These are phyloP conservation scores for Enteromius treurensis DNA, from an alignment of 2,797 vertebrate species.

Conservation along the genomic window DNA sequence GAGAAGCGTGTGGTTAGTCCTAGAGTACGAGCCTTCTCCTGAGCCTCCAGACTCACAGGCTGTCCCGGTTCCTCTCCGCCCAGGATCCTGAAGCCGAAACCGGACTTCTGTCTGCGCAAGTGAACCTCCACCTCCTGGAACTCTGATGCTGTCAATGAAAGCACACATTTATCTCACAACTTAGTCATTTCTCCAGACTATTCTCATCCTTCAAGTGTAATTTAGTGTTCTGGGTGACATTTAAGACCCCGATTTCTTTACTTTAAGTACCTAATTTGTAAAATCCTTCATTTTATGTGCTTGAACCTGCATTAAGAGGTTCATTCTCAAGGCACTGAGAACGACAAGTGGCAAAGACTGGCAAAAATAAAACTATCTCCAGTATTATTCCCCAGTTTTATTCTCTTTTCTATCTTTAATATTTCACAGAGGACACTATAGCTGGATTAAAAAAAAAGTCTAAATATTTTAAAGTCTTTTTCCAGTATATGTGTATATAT, in stretches of 20 bases:
- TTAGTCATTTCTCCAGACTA: not conserved
- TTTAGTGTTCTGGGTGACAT: not conserved
- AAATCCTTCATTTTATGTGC: not conserved
- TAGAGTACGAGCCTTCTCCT: slow-evolving; percentile 83
- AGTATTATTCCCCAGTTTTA: not conserved
- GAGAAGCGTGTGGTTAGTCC: slow-evolving; percentile 48
- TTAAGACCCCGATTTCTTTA: slow-evolving; percentile 1
- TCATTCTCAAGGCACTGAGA: not conserved
- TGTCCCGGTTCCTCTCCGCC: slow-evolving; percentile 98
- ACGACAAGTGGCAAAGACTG: not conserved
- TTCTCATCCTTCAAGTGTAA: slow-evolving; percentile 12
- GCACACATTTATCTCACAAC: not conserved
- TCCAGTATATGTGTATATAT: no score
- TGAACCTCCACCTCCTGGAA: slow-evolving; percentile 96
- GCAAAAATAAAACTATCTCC: not conserved
- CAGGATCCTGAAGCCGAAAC: slow-evolving; percentile 97
- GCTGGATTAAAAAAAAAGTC: not conserved
- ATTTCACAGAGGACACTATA: not conserved
- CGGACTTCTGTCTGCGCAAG: slow-evolving; percentile 94
- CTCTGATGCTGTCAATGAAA: slow-evolving; percentile 69
- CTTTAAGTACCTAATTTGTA: not conserved
- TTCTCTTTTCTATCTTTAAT: not conserved
- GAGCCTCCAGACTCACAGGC: slow-evolving; percentile 90
- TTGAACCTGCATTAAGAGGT: not conserved
- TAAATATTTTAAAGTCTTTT: no score